These are phyloP conservation scores for Gymnobelideus leadbeateri DNA, from an alignment of 2,113 vertebrate genomes.

Conservation along the genomic window DNA sequence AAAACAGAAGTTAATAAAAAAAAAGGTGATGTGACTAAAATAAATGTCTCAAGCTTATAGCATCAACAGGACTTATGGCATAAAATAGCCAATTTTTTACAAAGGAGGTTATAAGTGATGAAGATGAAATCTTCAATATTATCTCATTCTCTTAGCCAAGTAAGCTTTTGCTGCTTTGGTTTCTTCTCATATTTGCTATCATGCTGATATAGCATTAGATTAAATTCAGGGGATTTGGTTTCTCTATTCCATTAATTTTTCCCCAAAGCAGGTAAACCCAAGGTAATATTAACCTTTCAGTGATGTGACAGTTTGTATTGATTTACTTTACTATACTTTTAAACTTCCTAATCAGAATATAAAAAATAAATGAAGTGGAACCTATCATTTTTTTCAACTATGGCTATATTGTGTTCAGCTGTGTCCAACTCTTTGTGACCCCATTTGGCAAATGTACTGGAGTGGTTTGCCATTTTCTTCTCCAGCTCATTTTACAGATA, in stretches of 20 bases:
- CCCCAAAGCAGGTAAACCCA: conserved; percentile 53
- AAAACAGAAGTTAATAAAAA: no score
- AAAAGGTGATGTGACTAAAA: no score
- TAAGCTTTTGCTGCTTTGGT: conserved; percentile 30
- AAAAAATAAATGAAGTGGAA: neutral
- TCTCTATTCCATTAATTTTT: conserved; percentile 40
- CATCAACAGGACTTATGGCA: conserved; percentile 33
- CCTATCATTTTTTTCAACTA: neutral
- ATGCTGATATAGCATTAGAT: conserved; percentile 33
- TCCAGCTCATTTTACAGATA: neutral
- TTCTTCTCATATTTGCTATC: conserved; percentile 27
- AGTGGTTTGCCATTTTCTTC: neutral
- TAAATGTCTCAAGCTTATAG: conserved; percentile 20
- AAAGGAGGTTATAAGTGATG: conserved; percentile 1
- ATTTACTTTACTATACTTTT: conserved; percentile 62
- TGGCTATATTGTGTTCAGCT: neutral
- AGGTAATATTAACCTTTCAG: conserved; percentile 44
- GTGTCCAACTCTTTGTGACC: neutral
- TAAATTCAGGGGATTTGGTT: conserved; percentile 46
- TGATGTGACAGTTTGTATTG: conserved; percentile 31
- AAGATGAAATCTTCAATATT: conserved; percentile 13
- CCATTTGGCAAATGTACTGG: neutral
- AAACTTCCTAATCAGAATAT: neutral
- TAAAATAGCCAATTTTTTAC: conserved; percentile 52
- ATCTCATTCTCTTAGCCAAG: conserved; percentile 50